Evolutionary conservation across 2,797 vertebrate genomes (phyloP).

Genomic region (Austrolebias charrua): DNA sequence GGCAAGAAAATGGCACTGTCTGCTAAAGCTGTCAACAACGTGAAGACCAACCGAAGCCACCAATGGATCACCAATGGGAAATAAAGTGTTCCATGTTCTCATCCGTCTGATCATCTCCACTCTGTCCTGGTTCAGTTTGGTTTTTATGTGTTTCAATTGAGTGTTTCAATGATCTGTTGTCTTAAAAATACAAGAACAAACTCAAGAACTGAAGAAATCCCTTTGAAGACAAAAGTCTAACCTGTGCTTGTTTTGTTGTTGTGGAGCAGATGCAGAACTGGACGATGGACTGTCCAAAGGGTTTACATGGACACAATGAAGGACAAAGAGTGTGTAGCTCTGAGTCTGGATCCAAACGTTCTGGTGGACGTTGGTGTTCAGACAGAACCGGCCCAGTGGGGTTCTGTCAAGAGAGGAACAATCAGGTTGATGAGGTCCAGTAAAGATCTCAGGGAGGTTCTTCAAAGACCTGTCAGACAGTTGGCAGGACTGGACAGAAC

Average conservation of each 20-base stretch:
- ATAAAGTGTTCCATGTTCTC: constrained; percentile 42
- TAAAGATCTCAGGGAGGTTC: neutral
- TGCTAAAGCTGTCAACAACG: constrained; percentile 79
- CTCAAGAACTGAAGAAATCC: constrained; percentile 50
- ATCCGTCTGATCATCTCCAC: constrained; percentile 41
- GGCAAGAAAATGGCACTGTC: constrained; percentile 97
- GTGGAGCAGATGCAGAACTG: constrained; percentile 33
- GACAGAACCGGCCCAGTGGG: neutral
- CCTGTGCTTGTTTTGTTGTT: constrained; percentile 60
- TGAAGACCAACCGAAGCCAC: constrained; percentile 35
- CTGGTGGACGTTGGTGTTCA: neutral
- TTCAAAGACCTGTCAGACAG: constrained; percentile 13
- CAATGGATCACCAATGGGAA: constrained; percentile 22
- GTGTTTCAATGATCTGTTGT: constrained; percentile 66
- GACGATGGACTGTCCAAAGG: constrained; percentile 16
- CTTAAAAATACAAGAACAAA: constrained; percentile 63
- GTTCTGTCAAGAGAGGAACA: constrained; percentile 2
- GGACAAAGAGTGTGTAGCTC: constrained; percentile 6
- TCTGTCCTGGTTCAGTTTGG: constrained; percentile 53
- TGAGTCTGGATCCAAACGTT: neutral
- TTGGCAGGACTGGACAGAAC: constrained; percentile 14
- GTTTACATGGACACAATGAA: neutral
- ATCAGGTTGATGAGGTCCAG: neutral
- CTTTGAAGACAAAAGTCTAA: constrained; percentile 32
- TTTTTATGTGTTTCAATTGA: constrained; percentile 66